phyloP scores from a whole-genome alignment of 2,888 invertebrate genomes.

The Pristionchus exspectatus region DNA sequence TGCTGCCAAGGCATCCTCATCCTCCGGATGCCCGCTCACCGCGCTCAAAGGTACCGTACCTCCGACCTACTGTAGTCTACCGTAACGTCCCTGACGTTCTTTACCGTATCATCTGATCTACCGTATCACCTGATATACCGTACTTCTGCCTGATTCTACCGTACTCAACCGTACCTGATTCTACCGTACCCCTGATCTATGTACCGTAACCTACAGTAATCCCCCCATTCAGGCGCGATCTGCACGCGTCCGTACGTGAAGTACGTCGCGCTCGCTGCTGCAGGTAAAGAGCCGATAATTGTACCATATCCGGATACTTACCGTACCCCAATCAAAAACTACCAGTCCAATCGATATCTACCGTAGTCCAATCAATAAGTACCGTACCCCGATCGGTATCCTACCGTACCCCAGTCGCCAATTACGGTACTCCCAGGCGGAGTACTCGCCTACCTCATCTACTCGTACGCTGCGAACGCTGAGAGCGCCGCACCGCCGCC shows the following conservation, averaged over 20 bases:
- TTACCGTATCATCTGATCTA: no score
- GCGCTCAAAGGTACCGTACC: slow-evolving; percentile 3
- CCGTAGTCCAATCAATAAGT: no score
- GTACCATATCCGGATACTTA: not conserved
- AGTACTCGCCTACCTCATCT: slow-evolving; percentile 8
- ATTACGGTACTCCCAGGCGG: no score
- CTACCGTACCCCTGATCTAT: not conserved
- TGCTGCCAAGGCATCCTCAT: not conserved
- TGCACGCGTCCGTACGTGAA: not conserved
- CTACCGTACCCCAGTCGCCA: no score
- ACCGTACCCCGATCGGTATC: no score
- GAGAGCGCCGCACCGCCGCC: not conserved
- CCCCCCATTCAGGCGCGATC: not conserved
- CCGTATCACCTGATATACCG: no score
- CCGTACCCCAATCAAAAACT: no score
- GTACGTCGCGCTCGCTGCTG: not conserved
- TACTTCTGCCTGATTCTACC: no score
- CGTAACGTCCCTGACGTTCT: not conserved
- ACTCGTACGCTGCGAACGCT: not conserved
- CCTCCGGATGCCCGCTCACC: not conserved
- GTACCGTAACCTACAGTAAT: not conserved
- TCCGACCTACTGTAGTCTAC: not conserved
- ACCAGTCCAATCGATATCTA: no score
- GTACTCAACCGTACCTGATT: not conserved
- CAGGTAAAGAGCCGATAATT: not conserved